Evolutionary conservation across 2,113 vertebrate genomes (phyloP).

Genomic region (Rhombomys opimus): DNA sequence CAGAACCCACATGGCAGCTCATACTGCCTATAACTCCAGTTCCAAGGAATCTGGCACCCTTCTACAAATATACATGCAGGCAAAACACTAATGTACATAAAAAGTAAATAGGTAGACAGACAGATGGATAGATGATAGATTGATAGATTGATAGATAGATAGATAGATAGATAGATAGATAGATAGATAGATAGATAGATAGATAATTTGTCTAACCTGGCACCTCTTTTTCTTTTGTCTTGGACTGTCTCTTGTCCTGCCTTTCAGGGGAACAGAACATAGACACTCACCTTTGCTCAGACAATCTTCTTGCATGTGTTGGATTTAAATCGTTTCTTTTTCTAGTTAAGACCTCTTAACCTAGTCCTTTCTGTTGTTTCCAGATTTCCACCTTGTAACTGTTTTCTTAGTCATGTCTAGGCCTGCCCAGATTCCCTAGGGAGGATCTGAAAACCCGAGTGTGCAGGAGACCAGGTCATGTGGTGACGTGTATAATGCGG

Average conservation of each 20-base stretch:
- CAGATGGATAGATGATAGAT: no score
- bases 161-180: background rate
- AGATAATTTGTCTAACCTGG: background rate
- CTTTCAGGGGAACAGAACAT: background rate
- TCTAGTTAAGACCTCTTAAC: background rate
- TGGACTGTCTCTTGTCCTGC: background rate
- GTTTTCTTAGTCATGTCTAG: background rate
- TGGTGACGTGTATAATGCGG: fast-evolving
- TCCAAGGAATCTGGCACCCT: background rate
- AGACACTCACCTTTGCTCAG: background rate
- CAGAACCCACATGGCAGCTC: background rate
- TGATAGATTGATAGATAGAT: background rate
- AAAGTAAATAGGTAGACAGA: background rate
- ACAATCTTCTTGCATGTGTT: background rate
- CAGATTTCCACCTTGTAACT: background rate
- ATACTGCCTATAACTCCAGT: no score
- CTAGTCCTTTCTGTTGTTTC: background rate
- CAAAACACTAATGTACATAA: background rate
- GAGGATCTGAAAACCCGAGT: background rate
- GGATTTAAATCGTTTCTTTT: background rate
- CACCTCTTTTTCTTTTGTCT: background rate
- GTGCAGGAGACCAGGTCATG: background rate
- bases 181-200: background rate
- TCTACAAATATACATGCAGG: background rate
- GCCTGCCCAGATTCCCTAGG: background rate